These are phyloP conservation scores for Melanotaenia maccullochi DNA, from an alignment of 2,797 vertebrate species.

Conservation along the genomic window DNA sequence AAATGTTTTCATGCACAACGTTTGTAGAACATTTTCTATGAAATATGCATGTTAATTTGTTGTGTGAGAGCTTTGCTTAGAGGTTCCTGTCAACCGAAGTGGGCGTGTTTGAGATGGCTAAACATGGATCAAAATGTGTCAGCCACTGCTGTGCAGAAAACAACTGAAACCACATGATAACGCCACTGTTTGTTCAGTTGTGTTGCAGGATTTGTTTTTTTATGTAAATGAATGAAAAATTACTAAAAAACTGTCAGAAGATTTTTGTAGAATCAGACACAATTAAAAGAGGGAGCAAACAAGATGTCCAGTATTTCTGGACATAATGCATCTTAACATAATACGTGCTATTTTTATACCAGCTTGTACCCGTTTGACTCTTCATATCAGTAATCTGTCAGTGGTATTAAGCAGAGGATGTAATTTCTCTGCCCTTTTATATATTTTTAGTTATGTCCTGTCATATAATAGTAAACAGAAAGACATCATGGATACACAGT, in stretches of 20 bases:
- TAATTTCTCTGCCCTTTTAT: constrained; percentile 19
- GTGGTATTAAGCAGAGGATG: constrained; percentile 21
- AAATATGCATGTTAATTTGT: constrained; percentile 42
- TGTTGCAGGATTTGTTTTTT: constrained; percentile 13
- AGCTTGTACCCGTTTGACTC: neutral
- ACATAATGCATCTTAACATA: constrained; percentile 16
- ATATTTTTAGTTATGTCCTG: constrained; percentile 17
- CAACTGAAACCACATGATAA: constrained; percentile 39
- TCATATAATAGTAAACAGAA: constrained; percentile 17
- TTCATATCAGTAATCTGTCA: constrained; percentile 43
- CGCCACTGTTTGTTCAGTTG: constrained; percentile 9
- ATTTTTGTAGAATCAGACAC: constrained; percentile 1
- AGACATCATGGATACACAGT: constrained; percentile 6
- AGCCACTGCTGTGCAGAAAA: constrained; percentile 58
- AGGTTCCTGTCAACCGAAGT: constrained; percentile 50
- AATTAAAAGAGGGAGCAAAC: constrained; percentile 4
- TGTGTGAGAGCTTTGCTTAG: constrained; percentile 26
- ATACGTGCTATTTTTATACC: constrained; percentile 26
- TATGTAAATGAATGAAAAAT: constrained; percentile 27
- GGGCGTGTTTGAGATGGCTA: constrained; percentile 41
- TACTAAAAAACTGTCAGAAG: constrained; percentile 19
- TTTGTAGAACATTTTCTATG: constrained; percentile 34
- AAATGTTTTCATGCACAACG: constrained; percentile 30
- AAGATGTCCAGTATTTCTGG: constrained; percentile 16
- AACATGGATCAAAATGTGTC: constrained; percentile 60